Evolutionary conservation across 2,888 invertebrate species (phyloP).

Genomic region (Dryocosmus kuriphilus): DNA sequence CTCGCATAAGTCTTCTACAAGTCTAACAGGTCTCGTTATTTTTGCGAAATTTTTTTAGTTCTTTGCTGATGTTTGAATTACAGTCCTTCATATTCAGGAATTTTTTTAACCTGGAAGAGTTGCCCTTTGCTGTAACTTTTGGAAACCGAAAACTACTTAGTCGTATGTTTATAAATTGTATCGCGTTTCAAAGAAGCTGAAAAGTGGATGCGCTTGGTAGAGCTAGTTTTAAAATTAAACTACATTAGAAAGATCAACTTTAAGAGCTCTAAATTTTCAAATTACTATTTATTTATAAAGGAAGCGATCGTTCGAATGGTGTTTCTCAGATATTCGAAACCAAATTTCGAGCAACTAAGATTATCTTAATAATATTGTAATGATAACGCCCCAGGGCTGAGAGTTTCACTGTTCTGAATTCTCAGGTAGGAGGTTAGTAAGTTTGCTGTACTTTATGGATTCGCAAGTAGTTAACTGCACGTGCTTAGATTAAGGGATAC

Average conservation of each 20-base stretch:
- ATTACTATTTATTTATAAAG: not conserved
- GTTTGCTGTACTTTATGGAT: not conserved
- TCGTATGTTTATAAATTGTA: no score
- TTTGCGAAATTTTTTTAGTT: no score
- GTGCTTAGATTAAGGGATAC: conserved; percentile 7
- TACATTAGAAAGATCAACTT: not conserved
- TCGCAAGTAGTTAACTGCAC: conserved; percentile 1
- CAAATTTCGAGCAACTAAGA: not conserved
- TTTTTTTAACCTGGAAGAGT: no score
- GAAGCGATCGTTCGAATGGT: not conserved
- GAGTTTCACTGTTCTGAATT: not conserved
- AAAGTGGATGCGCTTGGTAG: not conserved
- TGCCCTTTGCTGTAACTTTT: no score
- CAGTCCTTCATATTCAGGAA: no score
- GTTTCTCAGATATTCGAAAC: not conserved
- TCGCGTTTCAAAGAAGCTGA: no score
- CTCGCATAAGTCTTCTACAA: no score
- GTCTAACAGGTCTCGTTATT: no score
- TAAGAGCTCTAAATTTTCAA: not conserved
- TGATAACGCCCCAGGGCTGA: not conserved
- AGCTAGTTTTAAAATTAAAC: not conserved
- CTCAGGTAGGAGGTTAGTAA: conserved; percentile 3
- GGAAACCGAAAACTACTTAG: no score
- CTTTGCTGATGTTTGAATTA: no score
- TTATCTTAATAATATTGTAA: not conserved